Percentiles rank a stretch among this genome's conserved stretches.
These are phyloP conservation scores for Grus americana DNA, from an alignment of 2,113 vertebrate genomes.

Conservation along the genomic window DNA sequence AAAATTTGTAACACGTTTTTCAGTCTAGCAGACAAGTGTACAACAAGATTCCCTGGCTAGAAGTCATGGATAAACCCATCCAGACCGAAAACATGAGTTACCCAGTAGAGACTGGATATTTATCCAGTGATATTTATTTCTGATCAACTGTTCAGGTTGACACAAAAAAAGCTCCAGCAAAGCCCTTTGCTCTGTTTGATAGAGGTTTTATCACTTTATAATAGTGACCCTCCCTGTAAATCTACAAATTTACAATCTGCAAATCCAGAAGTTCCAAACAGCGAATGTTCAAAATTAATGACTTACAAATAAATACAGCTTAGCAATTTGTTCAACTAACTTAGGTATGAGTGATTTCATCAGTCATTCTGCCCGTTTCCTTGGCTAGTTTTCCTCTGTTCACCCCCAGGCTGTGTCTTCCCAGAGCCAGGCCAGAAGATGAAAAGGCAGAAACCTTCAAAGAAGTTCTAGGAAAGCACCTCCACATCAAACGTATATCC, in stretches of 20 bases:
- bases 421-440: neutral
- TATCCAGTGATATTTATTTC: neutral
- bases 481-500: accelerated
- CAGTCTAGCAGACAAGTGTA: slow-evolving; percentile 12
- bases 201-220: neutral
- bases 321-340: neutral
- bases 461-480: neutral
- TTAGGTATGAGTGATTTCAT: accelerated
- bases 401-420: neutral
- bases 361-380: neutral
- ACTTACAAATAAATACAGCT: neutral
- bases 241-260: neutral
- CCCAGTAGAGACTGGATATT: neutral
- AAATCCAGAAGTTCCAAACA: neutral
- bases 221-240: neutral
- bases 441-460: neutral
- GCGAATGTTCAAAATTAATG: neutral
- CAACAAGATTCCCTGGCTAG: slow-evolving; percentile 26
- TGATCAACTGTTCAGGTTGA: neutral
- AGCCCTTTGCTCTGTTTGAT: neutral
- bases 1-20: neutral
- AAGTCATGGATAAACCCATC: neutral
- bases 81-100: neutral
- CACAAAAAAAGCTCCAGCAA: neutral
- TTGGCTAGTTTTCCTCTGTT: neutral